A percentile compares a stretch with the other conserved stretches of the same genome.
phyloP scores from a whole-genome alignment of 2,888 invertebrate genomes.

The Plagodis dolabraria region DNA sequence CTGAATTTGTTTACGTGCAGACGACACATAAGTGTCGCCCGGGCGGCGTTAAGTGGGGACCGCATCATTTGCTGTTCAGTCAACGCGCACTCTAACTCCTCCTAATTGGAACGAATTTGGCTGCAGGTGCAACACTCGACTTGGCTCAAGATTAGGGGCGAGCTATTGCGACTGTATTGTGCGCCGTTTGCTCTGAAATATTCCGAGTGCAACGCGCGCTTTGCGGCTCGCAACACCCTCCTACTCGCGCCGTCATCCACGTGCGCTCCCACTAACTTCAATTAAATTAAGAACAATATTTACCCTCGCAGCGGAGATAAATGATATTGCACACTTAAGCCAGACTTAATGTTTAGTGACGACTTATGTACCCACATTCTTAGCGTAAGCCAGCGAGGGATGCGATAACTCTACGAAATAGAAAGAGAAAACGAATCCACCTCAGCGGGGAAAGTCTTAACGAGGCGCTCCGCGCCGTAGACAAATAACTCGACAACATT shows the following conservation, averaged over 20 bases:
- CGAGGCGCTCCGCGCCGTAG: constrained; percentile 52
- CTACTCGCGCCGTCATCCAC: constrained; percentile 61
- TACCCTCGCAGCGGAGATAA: constrained; percentile 76
- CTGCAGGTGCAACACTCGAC: constrained; percentile 83
- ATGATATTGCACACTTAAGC: constrained; percentile 80
- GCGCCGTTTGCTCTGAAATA: constrained; percentile 75
- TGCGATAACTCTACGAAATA: constrained; percentile 43
- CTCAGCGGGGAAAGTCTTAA: constrained; percentile 50
- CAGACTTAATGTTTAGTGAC: constrained; percentile 73
- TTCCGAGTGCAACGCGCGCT: constrained; percentile 77
- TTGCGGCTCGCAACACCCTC: constrained; percentile 62
- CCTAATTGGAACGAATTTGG: constrained; percentile 84
- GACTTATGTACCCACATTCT: constrained; percentile 76
- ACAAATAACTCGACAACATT: constrained; percentile 53
- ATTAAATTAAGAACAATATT: constrained; percentile 85
- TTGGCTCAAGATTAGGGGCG: constrained; percentile 83
- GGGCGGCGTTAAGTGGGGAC: constrained; percentile 76
- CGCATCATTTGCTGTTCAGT: constrained; percentile 84
- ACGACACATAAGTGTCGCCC: constrained; percentile 75
- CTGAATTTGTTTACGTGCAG: constrained; percentile 78
- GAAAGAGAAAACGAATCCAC: constrained; percentile 53
- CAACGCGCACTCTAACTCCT: constrained; percentile 80
- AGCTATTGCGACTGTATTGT: constrained; percentile 78
- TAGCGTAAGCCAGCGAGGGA: constrained; percentile 60
- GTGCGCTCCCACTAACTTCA: constrained; percentile 71